Evolutionary conservation across 2,113 vertebrate genomes (phyloP).

Genomic region (Cochlearius cochlearius): DNA sequence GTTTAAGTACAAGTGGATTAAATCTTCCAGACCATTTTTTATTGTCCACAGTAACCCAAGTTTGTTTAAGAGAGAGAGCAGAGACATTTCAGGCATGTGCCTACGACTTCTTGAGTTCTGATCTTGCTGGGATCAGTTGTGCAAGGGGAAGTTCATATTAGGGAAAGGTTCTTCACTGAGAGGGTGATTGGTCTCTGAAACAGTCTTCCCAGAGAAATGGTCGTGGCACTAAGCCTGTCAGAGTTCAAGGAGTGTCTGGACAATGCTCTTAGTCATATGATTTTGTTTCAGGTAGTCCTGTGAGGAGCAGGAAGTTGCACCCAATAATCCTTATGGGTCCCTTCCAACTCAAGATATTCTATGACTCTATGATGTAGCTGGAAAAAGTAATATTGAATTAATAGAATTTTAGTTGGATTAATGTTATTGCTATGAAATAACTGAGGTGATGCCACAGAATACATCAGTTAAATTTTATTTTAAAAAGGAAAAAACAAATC

Average conservation of each 20-base stretch:
- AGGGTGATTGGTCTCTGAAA: not conserved
- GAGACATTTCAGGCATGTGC: not conserved
- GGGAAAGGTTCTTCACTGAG: not conserved
- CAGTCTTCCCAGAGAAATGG: not conserved
- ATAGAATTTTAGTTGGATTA: not conserved
- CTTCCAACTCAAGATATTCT: not conserved
- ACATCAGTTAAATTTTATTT: not conserved
- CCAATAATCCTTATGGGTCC: accelerated
- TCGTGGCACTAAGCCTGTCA: not conserved
- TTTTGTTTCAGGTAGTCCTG: not conserved
- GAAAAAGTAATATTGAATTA: not conserved
- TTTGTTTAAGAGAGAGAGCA: not conserved
- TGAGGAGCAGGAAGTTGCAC: not conserved
- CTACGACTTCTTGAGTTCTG: not conserved
- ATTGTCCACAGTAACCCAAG: not conserved
- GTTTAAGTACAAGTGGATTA: not conserved
- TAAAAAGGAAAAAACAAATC: not conserved
- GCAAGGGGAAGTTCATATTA: not conserved
- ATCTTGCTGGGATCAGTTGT: not conserved
- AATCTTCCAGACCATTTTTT: accelerated
- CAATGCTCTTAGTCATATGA: not conserved
- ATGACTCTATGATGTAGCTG: not conserved
- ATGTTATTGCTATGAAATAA: not conserved
- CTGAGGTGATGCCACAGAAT: not conserved
- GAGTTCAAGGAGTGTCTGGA: not conserved